These are phyloP conservation scores for Synanthedon vespiformis DNA, from an alignment of 2,888 invertebrate species.

Conservation along the genomic window DNA sequence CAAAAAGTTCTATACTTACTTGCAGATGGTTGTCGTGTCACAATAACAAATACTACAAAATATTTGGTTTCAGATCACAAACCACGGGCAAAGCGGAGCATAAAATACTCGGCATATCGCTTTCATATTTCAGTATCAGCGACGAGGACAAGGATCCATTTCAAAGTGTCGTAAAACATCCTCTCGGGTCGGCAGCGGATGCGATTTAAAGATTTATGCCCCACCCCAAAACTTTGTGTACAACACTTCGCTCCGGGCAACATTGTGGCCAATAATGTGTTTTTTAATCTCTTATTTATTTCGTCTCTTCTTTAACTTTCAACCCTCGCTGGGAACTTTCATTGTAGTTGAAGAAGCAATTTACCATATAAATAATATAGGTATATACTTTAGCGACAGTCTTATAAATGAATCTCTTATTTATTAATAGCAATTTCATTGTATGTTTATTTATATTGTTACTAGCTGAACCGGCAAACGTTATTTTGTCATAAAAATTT, in stretches of 20 bases:
- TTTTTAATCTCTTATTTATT: background rate
- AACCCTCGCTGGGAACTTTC: background rate
- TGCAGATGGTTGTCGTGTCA: too few relatives aligned
- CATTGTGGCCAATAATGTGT: background rate
- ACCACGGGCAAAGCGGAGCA: background rate
- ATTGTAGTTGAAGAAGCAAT: too few relatives aligned
- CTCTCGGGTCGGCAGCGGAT: conserved; percentile 21
- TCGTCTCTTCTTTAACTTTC: background rate
- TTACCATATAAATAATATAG: too few relatives aligned
- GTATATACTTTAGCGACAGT: too few relatives aligned
- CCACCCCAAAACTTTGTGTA: conserved; percentile 16
- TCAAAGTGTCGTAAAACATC: conserved; percentile 31
- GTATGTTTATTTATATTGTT: too few relatives aligned
- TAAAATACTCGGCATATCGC: background rate
- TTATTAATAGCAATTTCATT: too few relatives aligned
- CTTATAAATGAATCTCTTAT: too few relatives aligned
- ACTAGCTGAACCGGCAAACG: too few relatives aligned
- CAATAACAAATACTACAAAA: too few relatives aligned
- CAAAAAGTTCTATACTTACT: too few relatives aligned
- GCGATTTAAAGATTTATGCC: conserved; percentile 35
- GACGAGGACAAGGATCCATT: conserved; percentile 18
- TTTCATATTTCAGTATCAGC: conserved; percentile 7
- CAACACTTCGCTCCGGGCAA: background rate
- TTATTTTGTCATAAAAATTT: too few relatives aligned
- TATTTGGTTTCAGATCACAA: too few relatives aligned